Evolutionary conservation across 2,113 vertebrate species (phyloP).

Genomic region (Hydropotes inermis): DNA sequence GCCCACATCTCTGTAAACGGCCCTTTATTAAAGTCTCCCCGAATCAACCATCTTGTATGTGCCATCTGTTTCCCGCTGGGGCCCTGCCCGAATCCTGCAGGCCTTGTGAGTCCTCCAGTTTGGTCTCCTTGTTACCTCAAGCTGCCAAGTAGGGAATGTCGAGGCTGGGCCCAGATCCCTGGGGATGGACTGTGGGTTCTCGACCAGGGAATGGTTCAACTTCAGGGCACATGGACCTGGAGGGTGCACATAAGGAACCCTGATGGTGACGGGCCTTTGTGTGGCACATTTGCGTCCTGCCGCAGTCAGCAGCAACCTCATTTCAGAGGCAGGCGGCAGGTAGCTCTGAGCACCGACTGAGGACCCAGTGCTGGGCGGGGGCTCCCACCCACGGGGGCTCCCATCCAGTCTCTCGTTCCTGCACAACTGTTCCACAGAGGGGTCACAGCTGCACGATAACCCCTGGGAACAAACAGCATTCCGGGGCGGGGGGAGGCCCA

Average conservation of each 20-base stretch:
- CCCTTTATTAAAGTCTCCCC: neutral
- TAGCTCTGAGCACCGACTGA: accelerated
- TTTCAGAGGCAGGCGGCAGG: neutral
- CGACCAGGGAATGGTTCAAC: accelerated
- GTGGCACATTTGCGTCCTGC: accelerated
- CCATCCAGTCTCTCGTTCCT: accelerated
- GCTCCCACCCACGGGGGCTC: too few relatives aligned
- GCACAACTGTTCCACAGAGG: accelerated
- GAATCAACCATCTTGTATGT: neutral
- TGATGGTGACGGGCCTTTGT: accelerated
- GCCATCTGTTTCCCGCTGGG: conserved; percentile 41
- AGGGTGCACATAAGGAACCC: accelerated
- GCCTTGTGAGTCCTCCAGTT: neutral
- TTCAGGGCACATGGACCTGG: neutral
- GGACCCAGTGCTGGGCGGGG: neutral
- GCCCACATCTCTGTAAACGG: conserved; percentile 6
- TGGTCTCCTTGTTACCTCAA: neutral
- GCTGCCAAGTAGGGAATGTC: neutral
- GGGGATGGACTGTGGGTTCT: accelerated
- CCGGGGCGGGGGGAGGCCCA: neutral
- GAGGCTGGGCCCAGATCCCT: neutral
- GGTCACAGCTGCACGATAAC: accelerated
- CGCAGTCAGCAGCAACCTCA: accelerated
- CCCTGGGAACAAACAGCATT: neutral
- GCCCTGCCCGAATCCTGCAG: neutral